Evolutionary conservation across 2,113 vertebrate genomes (phyloP).

Genomic region (Platichthys flesus): DNA sequence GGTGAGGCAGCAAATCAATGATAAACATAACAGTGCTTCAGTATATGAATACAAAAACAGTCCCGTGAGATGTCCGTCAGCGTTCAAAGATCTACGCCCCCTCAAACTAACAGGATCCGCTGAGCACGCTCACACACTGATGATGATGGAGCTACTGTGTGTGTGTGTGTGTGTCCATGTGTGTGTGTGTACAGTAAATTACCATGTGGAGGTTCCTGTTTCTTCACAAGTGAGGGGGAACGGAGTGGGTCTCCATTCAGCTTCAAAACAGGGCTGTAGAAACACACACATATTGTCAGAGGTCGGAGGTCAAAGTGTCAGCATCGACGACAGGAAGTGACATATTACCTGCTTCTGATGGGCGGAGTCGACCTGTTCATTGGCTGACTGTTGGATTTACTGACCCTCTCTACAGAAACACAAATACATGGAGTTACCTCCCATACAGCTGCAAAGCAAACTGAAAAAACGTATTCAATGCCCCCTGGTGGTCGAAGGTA

Average conservation of each 20-base stretch:
- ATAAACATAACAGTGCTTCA: constrained; percentile 6
- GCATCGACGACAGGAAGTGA: neutral
- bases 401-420: constrained; percentile 59
- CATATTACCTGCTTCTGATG: constrained; percentile 53
- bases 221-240: constrained; percentile 10
- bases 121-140: no score
- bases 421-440: neutral
- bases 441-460: no score
- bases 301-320: constrained; percentile 14
- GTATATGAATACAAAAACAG: constrained; percentile 4
- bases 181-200: constrained; percentile 21
- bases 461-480: no score
- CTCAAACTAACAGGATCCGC: no score
- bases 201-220: constrained; percentile 52
- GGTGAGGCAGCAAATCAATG: neutral
- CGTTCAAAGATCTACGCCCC: no score
- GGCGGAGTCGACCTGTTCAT: constrained; percentile 53
- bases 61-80: no score
- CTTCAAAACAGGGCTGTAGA: constrained; percentile 56
- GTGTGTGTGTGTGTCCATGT: neutral
- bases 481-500: no score
- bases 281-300: neutral
- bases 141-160: no score
- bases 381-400: constrained; percentile 55
- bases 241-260: constrained; percentile 27